Conservation (phyloP, 1,140 invertebrate species). For the Hydropsyche tenuis region DNA sequence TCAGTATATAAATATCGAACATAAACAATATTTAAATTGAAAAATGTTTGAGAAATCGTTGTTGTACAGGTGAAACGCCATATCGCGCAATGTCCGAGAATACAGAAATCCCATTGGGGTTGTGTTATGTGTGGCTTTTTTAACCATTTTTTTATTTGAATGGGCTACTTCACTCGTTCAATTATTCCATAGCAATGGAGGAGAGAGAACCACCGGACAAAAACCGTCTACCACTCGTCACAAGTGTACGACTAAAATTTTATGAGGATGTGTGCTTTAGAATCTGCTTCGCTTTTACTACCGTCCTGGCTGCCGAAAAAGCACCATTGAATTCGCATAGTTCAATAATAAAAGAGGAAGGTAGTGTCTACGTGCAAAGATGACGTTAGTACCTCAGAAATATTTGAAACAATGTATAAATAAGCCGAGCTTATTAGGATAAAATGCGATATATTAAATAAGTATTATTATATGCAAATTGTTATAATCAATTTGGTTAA, state of each 20-base stretch:
- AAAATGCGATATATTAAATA: too few species aligned
- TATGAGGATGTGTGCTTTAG: constrained; percentile 24
- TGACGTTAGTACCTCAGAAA: too few species aligned
- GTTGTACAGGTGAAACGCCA: neutral
- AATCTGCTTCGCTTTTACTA: too few species aligned
- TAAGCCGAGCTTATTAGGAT: too few species aligned
- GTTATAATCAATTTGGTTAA: too few species aligned
- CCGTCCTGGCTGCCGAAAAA: neutral
- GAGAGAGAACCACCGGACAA: neutral
- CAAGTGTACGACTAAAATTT: constrained; percentile 22
- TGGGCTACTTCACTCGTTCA: constrained; percentile 30
- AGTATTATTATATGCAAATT: too few species aligned
- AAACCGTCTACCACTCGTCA: constrained; percentile 15
- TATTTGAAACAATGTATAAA: too few species aligned
- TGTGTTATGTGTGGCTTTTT: constrained; percentile 3
- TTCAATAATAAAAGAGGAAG: too few species aligned
- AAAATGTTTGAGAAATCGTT: neutral
- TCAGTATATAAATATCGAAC: too few species aligned
- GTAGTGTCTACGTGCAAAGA: too few species aligned
- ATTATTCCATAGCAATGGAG: constrained; percentile 21
- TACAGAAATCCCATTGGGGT: constrained; percentile 33
- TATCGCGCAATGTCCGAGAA: constrained; percentile 29
- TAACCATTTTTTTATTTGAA: constrained; percentile 16
- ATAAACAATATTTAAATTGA: too few species aligned
- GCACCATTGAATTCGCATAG: too few species aligned